Conservation (phyloP, 2,113 vertebrate genomes). For the Charina bottae region DNA sequence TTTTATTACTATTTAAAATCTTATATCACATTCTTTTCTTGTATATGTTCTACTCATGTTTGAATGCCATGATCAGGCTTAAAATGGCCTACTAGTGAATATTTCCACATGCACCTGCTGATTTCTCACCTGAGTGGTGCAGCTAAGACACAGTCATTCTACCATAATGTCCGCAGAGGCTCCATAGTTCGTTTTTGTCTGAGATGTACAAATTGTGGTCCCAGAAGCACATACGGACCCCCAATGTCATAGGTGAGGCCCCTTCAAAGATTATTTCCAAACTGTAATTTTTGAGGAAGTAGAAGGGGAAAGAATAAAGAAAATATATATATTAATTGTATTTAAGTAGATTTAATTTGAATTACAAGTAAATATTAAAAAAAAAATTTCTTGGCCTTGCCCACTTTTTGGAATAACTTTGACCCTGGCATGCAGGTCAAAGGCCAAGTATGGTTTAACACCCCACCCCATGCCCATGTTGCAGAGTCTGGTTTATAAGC, state of each 20-base stretch:
- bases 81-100: background rate
- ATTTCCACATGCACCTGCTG: background rate
- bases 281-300: background rate
- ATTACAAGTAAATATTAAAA: background rate
- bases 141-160: background rate
- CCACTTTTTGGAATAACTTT: background rate
- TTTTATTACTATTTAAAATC: background rate
- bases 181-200: background rate
- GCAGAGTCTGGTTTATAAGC: background rate
- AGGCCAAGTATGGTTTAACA: background rate
- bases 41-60: background rate
- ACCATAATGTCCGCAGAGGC: background rate
- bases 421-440: background rate
- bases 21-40: background rate
- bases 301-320: background rate
- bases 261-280: background rate
- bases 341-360: background rate
- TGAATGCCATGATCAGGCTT: background rate
- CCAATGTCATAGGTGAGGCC: background rate
- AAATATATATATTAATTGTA: background rate
- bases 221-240: background rate
- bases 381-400: background rate
- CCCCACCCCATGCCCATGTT: background rate
- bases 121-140: background rate
- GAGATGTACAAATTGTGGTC: background rate